Evolutionary conservation across 2,113 vertebrate genomes (phyloP).

Genomic region (Lates calcarifer): DNA sequence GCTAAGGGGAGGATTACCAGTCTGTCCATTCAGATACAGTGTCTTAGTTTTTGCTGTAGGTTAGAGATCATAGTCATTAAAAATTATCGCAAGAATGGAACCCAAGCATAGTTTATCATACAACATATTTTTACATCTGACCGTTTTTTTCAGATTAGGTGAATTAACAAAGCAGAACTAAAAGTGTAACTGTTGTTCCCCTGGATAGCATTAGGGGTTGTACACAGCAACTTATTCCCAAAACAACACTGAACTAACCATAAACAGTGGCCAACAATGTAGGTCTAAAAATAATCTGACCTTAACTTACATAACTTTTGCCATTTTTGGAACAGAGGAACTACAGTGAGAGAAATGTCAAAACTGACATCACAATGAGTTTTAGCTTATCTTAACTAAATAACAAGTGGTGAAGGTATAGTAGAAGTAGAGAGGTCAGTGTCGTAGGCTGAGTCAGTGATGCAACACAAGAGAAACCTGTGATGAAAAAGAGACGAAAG

Average conservation of each 20-base stretch:
- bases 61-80: background rate
- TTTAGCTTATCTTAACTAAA: background rate
- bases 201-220: background rate
- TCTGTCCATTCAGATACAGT: background rate
- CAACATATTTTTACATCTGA: background rate
- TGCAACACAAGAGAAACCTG: background rate
- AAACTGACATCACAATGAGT: background rate
- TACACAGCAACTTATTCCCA: background rate
- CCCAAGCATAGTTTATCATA: background rate
- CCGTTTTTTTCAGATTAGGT: background rate
- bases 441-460: background rate
- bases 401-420: background rate
- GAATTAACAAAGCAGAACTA: background rate
- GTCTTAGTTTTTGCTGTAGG: background rate
- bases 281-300: background rate
- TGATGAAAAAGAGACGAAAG: constrained; percentile 12
- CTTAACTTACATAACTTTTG: background rate
- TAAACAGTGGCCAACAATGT: background rate
- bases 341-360: background rate
- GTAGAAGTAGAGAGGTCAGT: background rate
- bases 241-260: background rate
- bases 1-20: constrained; percentile 2
- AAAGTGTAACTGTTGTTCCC: background rate
- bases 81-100: background rate
- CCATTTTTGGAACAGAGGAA: background rate